Percentiles rank a stretch among this genome's conserved stretches.
Evolutionary conservation across 2,888 invertebrate species (phyloP).

Genomic region (Brachypterus glaber): DNA sequence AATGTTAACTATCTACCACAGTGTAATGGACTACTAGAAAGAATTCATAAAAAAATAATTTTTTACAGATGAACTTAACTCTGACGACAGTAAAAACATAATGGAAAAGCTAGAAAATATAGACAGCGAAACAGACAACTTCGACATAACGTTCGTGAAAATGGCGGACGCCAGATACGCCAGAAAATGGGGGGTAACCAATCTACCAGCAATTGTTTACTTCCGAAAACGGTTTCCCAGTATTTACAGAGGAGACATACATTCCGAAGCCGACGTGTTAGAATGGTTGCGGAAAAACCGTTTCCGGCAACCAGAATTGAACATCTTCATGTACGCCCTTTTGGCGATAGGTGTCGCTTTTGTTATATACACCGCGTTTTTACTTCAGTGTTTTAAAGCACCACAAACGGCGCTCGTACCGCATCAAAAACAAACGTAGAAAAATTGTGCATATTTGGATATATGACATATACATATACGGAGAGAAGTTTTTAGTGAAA

Average conservation of each 20-base stretch:
- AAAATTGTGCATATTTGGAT: conserved; percentile 7
- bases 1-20: neutral
- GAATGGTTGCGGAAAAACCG: conserved; percentile 91
- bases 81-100: conserved; percentile 71
- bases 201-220: conserved; percentile 83
- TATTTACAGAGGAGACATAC: conserved; percentile 81
- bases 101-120: conserved; percentile 83
- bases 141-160: conserved; percentile 90
- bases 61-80: conserved; percentile 66
- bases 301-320: conserved; percentile 85
- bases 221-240: conserved; percentile 87
- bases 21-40: neutral
- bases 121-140: conserved; percentile 88
- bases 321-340: conserved; percentile 88
- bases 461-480: conserved; percentile 3
- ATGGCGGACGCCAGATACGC: conserved; percentile 88
- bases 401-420: conserved; percentile 50
- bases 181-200: conserved; percentile 87
- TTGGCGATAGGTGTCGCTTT: conserved; percentile 79
- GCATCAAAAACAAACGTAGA: conserved; percentile 51
- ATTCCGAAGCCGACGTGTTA: conserved; percentile 75
- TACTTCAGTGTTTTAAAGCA: conserved; percentile 81
- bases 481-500: too few species aligned
- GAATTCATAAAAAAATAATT: too few species aligned
- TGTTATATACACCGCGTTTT: conserved; percentile 81